Percentiles rank a stretch among this genome's conserved stretches.
phyloP scores from a whole-genome alignment of 2,888 invertebrate species.

The Myopa tessellatipennis region DNA sequence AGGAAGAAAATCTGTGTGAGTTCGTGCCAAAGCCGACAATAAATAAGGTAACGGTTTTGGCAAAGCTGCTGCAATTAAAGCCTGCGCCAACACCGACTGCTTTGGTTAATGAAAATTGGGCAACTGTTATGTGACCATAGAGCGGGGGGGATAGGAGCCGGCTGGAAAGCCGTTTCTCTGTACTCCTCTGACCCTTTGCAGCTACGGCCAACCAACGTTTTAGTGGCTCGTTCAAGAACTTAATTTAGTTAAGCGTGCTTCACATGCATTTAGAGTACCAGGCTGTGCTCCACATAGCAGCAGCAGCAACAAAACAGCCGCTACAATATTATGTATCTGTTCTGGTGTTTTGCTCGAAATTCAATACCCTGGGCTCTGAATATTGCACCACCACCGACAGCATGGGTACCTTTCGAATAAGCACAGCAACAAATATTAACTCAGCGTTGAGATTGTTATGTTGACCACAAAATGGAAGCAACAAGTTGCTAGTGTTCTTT shows the following conservation, averaged over 20 bases:
- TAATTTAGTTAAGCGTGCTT: slow-evolving; percentile 19
- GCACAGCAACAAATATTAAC: slow-evolving; percentile 37
- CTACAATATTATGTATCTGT: not conserved
- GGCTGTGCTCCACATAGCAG: slow-evolving; percentile 1
- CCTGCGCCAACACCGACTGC: not conserved
- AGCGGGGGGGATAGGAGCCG: not conserved
- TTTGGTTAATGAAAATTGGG: not conserved
- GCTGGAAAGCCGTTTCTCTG: not conserved
- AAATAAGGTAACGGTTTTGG: slow-evolving; percentile 12
- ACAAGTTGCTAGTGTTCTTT: slow-evolving; percentile 22
- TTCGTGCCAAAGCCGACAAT: slow-evolving; percentile 13
- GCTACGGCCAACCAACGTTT: not conserved
- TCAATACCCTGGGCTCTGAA: slow-evolving; percentile 18
- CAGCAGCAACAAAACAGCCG: not conserved
- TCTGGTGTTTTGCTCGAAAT: slow-evolving; percentile 22
- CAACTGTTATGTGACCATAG: not conserved
- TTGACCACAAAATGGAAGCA: slow-evolving; percentile 35
- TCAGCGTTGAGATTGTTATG: slow-evolving; percentile 40
- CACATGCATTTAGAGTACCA: slow-evolving; percentile 3
- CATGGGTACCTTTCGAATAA: slow-evolving; percentile 36
- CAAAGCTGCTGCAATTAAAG: slow-evolving; percentile 5
- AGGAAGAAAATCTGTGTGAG: slow-evolving; percentile 10
- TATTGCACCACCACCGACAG: slow-evolving; percentile 15
- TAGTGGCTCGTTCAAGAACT: not conserved
- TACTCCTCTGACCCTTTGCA: not conserved